A percentile compares a stretch with the other conserved stretches of the same genome.
Conservation (phyloP, 2,113 vertebrate genomes). For the Paracanthobrama guichenoti region DNA sequence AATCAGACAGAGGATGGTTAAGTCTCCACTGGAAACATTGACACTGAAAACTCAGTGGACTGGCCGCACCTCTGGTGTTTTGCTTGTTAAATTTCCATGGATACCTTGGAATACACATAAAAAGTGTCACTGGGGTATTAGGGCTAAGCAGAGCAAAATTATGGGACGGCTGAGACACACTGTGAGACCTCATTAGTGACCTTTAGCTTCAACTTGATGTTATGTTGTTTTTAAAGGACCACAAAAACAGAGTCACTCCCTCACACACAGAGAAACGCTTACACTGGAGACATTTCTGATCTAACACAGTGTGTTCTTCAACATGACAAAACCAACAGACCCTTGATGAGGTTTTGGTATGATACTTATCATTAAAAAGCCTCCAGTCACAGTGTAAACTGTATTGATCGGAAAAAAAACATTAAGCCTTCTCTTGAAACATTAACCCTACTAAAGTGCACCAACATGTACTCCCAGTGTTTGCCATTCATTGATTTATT, state of each 20-base stretch:
- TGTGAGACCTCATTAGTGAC: neutral
- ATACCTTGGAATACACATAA: conserved; percentile 22
- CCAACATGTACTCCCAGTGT: neutral
- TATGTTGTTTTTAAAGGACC: conserved; percentile 38
- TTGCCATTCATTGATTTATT: too few species aligned
- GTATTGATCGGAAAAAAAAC: neutral
- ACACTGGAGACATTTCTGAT: conserved; percentile 7
- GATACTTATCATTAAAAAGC: neutral
- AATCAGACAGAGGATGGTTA: neutral
- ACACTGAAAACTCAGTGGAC: conserved; percentile 11
- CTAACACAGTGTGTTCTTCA: neutral
- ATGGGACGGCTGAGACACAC: conserved; percentile 19
- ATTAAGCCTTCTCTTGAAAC: neutral
- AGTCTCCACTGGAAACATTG: conserved; percentile 23
- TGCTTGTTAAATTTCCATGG: conserved; percentile 40
- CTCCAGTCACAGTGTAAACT: neutral
- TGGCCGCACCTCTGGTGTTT: conserved; percentile 32
- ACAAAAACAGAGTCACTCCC: conserved; percentile 32
- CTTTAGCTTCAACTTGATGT: conserved; percentile 39
- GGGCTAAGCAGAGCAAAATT: neutral
- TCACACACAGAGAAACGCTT: conserved; percentile 7
- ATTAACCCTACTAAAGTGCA: neutral
- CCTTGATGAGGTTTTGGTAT: neutral
- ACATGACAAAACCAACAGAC: neutral
- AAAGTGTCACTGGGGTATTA: conserved; percentile 1